Evolutionary conservation across 2,888 invertebrate genomes (phyloP).

Genomic region (Eledona agricola): DNA sequence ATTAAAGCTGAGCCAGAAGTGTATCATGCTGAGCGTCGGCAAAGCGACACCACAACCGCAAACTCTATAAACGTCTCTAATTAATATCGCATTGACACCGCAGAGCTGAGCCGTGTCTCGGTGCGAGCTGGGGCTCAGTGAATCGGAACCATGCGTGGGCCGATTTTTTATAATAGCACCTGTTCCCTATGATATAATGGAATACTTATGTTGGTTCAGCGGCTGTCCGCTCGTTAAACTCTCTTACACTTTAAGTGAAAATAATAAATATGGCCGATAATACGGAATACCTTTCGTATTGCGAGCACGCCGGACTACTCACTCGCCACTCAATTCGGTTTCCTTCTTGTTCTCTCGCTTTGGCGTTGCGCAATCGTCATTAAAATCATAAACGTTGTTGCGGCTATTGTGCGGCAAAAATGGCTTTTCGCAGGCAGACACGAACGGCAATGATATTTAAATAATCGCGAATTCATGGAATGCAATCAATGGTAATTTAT

Average conservation of each 20-base stretch:
- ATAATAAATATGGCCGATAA: slow-evolving; percentile 58
- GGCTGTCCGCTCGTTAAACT: slow-evolving; percentile 57
- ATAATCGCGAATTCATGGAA: slow-evolving; percentile 1
- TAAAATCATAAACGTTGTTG: slow-evolving; percentile 27
- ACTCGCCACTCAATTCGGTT: slow-evolving; percentile 33
- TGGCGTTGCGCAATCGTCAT: slow-evolving; percentile 45
- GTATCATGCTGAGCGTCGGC: too few species aligned
- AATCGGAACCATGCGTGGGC: slow-evolving; percentile 59
- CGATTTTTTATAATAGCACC: slow-evolving; percentile 60
- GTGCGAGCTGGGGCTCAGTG: slow-evolving; percentile 46
- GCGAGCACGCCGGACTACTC: too few species aligned
- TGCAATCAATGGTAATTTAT: slow-evolving; percentile 4
- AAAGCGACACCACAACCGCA: too few species aligned
- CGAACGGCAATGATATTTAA: slow-evolving; percentile 11
- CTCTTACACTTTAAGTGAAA: slow-evolving; percentile 58
- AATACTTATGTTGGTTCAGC: slow-evolving; percentile 58
- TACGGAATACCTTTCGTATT: slow-evolving; percentile 51
- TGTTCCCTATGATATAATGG: slow-evolving; percentile 61
- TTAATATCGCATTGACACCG: slow-evolving; percentile 53
- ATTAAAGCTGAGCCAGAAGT: too few species aligned
- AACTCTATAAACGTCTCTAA: slow-evolving; percentile 39
- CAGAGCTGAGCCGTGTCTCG: slow-evolving; percentile 45
- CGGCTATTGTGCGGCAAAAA: slow-evolving; percentile 12
- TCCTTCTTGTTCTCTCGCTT: too few species aligned
- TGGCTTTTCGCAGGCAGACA: slow-evolving; percentile 7